Conservation (phyloP, 1,140 invertebrate genomes). For the Pogonomyrmex californicus region DNA sequence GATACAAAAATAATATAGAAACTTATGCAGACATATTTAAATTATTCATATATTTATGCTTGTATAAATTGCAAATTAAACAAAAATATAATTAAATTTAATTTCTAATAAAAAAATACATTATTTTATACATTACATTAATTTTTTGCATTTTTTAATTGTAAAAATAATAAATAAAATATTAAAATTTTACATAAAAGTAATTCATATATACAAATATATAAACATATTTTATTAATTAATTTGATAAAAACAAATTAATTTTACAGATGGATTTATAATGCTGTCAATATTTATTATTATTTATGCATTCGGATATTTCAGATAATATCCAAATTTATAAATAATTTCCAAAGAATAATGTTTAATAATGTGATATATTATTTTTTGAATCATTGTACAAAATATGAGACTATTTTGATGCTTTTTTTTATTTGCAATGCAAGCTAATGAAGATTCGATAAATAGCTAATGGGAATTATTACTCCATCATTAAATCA, state of each 20-base stretch:
- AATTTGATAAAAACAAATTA: neutral
- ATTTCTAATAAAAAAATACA: slow-evolving; percentile 44
- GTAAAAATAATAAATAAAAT: neutral
- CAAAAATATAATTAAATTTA: slow-evolving; percentile 40
- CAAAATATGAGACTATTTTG: neutral
- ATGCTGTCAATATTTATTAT: slow-evolving; percentile 20
- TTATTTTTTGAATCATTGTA: slow-evolving; percentile 10
- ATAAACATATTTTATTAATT: slow-evolving; percentile 3
- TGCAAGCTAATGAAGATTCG: neutral
- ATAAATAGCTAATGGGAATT: neutral
- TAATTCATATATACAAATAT: slow-evolving; percentile 5
- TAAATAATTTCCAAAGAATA: slow-evolving; percentile 29
- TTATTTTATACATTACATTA: neutral
- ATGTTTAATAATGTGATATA: neutral
- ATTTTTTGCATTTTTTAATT: slow-evolving; percentile 5
- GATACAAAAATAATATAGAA: slow-evolving; percentile 21
- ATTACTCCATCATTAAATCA: neutral
- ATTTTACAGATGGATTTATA: slow-evolving; percentile 17
- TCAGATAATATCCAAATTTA: neutral
- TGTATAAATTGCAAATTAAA: slow-evolving; percentile 37
- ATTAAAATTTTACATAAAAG: slow-evolving; percentile 17
- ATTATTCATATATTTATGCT: slow-evolving; percentile 45
- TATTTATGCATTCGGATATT: neutral
- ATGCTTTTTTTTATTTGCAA: neutral
- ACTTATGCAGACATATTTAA: slow-evolving; percentile 22